Percentiles rank a stretch among this genome's conserved stretches.
Evolutionary conservation across 2,797 vertebrate genomes (phyloP).

Genomic region (Luscinia megarhynchos): DNA sequence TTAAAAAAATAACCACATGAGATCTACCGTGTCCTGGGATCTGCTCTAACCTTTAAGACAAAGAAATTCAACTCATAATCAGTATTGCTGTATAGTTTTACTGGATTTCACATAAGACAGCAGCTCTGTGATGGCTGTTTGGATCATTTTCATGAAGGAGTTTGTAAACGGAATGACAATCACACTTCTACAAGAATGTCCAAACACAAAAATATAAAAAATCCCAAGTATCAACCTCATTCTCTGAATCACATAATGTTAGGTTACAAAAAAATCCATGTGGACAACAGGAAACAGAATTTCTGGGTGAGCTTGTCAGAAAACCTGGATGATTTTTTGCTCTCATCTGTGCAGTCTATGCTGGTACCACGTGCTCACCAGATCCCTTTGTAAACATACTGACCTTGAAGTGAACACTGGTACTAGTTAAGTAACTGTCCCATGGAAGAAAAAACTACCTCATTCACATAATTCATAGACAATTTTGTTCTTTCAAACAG

Average conservation of each 20-base stretch:
- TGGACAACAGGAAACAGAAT: neutral
- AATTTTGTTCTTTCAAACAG: neutral
- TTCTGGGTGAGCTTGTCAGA: neutral
- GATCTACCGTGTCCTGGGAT: neutral
- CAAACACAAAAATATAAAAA: neutral
- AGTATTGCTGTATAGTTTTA: neutral
- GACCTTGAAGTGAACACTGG: neutral
- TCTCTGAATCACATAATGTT: neutral
- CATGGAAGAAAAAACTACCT: neutral
- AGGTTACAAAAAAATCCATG: neutral
- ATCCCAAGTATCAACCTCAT: neutral
- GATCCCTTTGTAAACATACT: neutral
- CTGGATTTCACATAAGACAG: neutral
- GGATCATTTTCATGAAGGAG: neutral
- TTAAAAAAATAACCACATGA: neutral
- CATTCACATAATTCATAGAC: neutral
- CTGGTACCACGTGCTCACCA: accelerated
- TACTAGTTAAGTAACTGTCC: neutral
- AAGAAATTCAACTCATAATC: neutral
- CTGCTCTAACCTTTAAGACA: neutral
- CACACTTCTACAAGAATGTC: neutral
- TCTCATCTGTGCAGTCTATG: neutral
- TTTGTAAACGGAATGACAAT: conserved; percentile 14
- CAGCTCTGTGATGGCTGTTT: neutral
- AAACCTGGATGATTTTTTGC: neutral